Base-by-base conservation (phyloP, 2,888 invertebrate genomes). In the Protonemura montana region DNA sequence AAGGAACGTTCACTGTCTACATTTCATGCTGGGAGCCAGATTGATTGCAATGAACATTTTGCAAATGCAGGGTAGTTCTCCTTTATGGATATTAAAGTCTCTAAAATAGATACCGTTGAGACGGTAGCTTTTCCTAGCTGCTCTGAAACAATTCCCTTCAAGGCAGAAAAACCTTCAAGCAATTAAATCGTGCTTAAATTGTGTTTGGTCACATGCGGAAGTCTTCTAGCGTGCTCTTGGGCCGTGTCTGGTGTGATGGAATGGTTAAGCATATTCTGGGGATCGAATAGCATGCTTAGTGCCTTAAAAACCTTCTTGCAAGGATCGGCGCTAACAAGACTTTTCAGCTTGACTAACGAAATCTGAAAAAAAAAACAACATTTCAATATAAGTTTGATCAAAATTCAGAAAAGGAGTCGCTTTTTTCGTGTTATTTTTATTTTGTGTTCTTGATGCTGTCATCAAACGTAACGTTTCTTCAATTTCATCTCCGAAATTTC, bases 1-100 rank as follows among this genome's bases (percentile, higher is more conserved):
- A 78, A 78, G 3, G 78, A 78, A 7, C 78, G 26, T 78, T 78
- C 78, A 78, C 78, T 78, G 78, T 78, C 78, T 13, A 78, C 78
- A n/a, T 78, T 78, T 25, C 26, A 13, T 26, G 78, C 1, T 25
- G 78, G 78, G 5, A 78, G 26, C 78, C 78, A 26, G 5, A 78
- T 13, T 27, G n/a, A 78, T 10, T 13, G n/a, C 16, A 78, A 2
- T 25, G 78, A 25, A n/a, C 27, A 13, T n/a, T 5, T 28, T 27
- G 26, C 26, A 78, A 78, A 78, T 28, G 26, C 26, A 21, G 59
- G 21, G 27, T 78, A 7, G 26, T 78, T 5, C 28, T 13, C 0
- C 26, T 78, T 78, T 27, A 78, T 25, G 28, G 21, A 10, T 1
- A 78, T 78, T 2, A 78, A 16, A 25, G 13, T 1, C 6, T 78